These are phyloP conservation scores for Meda fulgida DNA, from an alignment of 2,797 vertebrate genomes.

Conservation along the genomic window DNA sequence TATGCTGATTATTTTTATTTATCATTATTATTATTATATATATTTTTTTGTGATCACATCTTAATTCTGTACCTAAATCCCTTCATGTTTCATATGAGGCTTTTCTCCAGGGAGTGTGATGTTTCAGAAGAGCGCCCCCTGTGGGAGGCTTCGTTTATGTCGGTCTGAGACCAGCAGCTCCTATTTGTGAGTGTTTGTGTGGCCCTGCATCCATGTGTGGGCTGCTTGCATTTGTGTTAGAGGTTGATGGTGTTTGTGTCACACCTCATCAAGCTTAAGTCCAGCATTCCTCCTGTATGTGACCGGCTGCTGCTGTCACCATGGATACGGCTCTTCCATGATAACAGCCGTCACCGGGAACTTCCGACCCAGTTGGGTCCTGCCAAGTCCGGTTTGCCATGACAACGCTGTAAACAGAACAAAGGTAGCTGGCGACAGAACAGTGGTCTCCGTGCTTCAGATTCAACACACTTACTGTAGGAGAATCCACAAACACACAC, in stretches of 20 bases:
- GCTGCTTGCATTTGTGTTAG: conserved; percentile 17
- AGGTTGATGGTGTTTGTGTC: conserved; percentile 1
- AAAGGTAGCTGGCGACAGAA: background rate
- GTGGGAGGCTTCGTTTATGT: background rate
- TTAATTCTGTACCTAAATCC: background rate
- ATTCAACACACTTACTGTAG: conserved; percentile 22
- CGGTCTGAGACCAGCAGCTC: background rate
- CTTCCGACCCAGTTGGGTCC: conserved; percentile 70
- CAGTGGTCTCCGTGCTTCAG: background rate
- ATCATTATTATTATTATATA: rapidly evolving
- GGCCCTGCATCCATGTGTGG: background rate
- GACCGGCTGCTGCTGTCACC: conserved; percentile 71
- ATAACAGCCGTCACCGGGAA: conserved; percentile 66
- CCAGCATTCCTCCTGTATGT: conserved; percentile 60
- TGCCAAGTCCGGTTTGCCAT: conserved; percentile 65
- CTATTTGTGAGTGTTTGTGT: background rate
- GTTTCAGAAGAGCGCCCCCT: conserved; percentile 1
- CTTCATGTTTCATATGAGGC: background rate
- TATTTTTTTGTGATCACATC: too few species aligned
- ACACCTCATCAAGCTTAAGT: background rate
- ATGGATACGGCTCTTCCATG: conserved; percentile 70
- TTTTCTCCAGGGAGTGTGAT: background rate
- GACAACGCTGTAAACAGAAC: conserved; percentile 70
- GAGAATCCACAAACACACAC: conserved; percentile 23
- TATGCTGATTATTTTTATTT: too few species aligned